Evolutionary conservation across 1,140 invertebrate species (phyloP).

Genomic region (Oryctes rhinoceros): DNA sequence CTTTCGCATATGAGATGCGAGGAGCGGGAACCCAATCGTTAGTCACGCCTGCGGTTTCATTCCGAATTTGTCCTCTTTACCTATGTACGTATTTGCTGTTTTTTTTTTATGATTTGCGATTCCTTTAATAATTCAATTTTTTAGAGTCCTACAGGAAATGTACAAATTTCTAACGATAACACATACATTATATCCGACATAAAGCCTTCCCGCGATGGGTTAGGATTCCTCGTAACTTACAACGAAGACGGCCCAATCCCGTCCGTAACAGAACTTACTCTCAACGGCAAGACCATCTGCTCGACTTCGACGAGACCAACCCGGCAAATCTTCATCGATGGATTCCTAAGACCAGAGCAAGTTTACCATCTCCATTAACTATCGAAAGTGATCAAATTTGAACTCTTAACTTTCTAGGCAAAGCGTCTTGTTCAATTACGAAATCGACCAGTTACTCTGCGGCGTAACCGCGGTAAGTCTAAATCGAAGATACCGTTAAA

Average conservation of each 20-base stretch:
- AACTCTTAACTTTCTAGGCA: not conserved
- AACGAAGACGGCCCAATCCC: not conserved
- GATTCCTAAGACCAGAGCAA: not conserved
- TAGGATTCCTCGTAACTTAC: not conserved
- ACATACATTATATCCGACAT: not conserved
- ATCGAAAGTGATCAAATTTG: not conserved
- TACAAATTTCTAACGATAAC: not conserved
- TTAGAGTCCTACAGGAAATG: not conserved
- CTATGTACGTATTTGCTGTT: too few relatives aligned
- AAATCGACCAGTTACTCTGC: not conserved
- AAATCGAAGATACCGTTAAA: too few relatives aligned
- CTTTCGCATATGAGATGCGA: too few relatives aligned
- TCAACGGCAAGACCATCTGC: slow-evolving; percentile 6
- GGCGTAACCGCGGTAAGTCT: not conserved
- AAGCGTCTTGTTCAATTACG: not conserved
- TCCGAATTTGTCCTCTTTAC: too few relatives aligned
- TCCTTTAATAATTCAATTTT: not conserved
- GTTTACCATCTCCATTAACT: not conserved
- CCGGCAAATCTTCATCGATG: not conserved
- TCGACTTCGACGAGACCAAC: not conserved
- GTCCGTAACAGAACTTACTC: not conserved
- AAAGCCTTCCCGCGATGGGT: not conserved
- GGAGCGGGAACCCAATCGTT: too few relatives aligned
- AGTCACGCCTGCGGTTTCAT: too few relatives aligned
- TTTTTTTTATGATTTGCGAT: too few relatives aligned